Base-by-base conservation (phyloP, 2,113 vertebrate genomes). In the Heliornis fulica region DNA sequence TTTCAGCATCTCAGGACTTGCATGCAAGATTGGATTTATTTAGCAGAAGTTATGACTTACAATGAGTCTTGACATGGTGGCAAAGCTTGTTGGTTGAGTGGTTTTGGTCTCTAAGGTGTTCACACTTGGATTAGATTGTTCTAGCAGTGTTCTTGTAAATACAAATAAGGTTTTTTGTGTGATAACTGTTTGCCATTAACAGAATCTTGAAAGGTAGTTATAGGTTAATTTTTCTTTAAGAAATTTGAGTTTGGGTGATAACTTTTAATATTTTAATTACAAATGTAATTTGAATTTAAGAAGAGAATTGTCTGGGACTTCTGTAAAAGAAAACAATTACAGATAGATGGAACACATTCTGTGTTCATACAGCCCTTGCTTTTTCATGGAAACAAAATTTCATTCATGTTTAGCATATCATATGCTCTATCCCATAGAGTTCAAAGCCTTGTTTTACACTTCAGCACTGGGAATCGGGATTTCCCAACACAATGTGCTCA, bases 371-470 rank as follows among this genome's bases (percentile, higher is more conserved):
- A 6, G 13, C 70, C n/a, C 63, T 72, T 36, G 38, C 15, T 60
- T 38, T 25, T 64, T 83, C 36, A 78, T 89, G 77, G 71, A 91
- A 93, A 81, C 83, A 5, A 77, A 94, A 68, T 91, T 93, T 87
- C 38, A 34, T 90, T 92, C 74, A 71, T 7, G 17, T 84, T 74
- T 82, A 75, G 36, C 6, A 8, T 71, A 60, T 74, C 13, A 40
- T 32, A 76, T 38, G 57, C n/a, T 48, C 66, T 87, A 84, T 89
- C 43, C 54, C 66, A 90, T 41, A 22, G 66, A 96, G 88, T 94
- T 96, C 80, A 93, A 93, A 94, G 95, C 63, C 60, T 78, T 89
- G 72, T 85, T 96, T 82, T 64, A 85, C 74, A 80, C 65, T 91
- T 92, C 85, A 91, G 92, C 63, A 75, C 13, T 63, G 74, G 84